Conservation (phyloP, 2,113 vertebrate species). For the Bothrops jararaca region DNA sequence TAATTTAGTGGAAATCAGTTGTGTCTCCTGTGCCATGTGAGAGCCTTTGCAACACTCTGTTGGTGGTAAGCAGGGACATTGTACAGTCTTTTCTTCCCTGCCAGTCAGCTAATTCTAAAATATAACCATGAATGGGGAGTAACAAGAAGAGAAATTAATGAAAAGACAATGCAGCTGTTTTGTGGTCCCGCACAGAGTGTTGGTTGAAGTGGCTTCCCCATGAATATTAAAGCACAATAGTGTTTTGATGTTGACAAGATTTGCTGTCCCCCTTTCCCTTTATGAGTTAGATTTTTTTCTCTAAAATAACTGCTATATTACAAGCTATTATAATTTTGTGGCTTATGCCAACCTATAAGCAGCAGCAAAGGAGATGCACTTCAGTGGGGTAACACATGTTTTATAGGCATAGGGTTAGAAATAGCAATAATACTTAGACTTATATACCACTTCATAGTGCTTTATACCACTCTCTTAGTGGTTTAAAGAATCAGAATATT, state of each 20-base stretch:
- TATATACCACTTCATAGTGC: not conserved
- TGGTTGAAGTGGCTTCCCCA: not conserved
- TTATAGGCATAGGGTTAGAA: not conserved
- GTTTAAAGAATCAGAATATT: not conserved
- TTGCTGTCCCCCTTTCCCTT: not conserved
- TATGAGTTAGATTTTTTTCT: not conserved
- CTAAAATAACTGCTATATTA: not conserved
- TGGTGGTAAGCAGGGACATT: not conserved
- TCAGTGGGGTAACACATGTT: not conserved
- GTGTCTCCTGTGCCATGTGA: not conserved
- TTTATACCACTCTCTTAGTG: not conserved
- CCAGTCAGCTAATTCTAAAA: not conserved
- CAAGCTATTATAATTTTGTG: not conserved
- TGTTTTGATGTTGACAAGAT: constrained; percentile 4
- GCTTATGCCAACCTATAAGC: not conserved
- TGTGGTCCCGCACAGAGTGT: not conserved
- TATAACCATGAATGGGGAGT: not conserved
- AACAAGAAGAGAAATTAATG: not conserved
- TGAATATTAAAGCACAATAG: constrained; percentile 10
- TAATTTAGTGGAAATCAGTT: not conserved
- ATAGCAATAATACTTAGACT: not conserved
- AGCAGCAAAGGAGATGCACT: not conserved
- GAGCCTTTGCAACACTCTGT: not conserved
- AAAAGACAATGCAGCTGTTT: constrained; percentile 10
- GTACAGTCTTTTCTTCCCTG: not conserved